Evolutionary conservation across 2,113 vertebrate species (phyloP), one percentile per base, ranked within the genome.

Genomic region (Archocentrus centrarchus): DNA sequence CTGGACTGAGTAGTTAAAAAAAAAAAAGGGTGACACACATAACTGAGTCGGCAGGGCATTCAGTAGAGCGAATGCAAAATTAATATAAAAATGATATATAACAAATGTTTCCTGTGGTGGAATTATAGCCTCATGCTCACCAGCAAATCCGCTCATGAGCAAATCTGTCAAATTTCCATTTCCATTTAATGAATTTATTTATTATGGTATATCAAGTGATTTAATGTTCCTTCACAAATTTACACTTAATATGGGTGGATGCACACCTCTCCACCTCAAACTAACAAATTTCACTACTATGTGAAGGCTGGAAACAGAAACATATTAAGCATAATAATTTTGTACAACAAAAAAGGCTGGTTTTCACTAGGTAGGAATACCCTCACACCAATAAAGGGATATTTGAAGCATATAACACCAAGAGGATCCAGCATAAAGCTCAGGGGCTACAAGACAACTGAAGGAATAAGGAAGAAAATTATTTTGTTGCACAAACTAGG

Each of bases 21-120:
- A 37, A 27, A 37, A 10, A 35, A 35, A 35, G 58, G 8, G 50
- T 13, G 32, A 53, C 0, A 8, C 8, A 73, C 35, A 79, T 14
- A 57, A 57, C 22, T 14, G 30, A 59, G 62, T 66, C 61, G 77
- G 76, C 55, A n/a, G 11, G 35, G 6, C n/a, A 61, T 79, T 59
- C 61, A 81, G n/a, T 44, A 32, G n/a, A 47, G 24, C 11, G 0
- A 57, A 53, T 58, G 15, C n/a, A 2, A 41, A 44, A 17, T 14
- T 22, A 30, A 35, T 57, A 14, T 41, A 20, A 18, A 15, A 57
- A 17, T 5, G 1, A 22, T 15, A 57, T 41, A 80, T n/a, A 80
- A 75, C 37, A 14, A 64, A 75, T 63, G 64, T 86, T 61, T 89
- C 44, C 39, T 55, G 39, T 24, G 53, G 32, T 27, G 53, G 63